phyloP scores from a whole-genome alignment of 2,888 invertebrate species.

The Meganola albula region DNA sequence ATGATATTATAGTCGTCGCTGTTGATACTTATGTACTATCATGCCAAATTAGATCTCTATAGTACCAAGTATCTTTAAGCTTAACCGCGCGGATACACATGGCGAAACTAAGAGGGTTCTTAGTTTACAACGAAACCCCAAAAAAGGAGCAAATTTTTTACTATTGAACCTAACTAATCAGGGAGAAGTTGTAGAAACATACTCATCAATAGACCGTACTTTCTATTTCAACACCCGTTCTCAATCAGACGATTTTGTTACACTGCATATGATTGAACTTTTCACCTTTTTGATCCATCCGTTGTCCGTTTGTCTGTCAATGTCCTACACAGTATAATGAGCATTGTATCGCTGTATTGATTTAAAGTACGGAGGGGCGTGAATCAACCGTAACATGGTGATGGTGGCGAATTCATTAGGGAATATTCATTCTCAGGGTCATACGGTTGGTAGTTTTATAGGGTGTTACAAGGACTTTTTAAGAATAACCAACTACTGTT shows the following conservation, averaged over 20 bases:
- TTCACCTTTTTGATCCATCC: conserved; percentile 13
- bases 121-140: too few relatives aligned
- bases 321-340: conserved; percentile 7
- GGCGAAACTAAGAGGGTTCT: too few relatives aligned
- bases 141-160: too few relatives aligned
- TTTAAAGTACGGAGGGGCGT: conserved; percentile 61
- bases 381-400: conserved; percentile 49
- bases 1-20: too few relatives aligned
- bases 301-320: conserved; percentile 19
- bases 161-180: too few relatives aligned
- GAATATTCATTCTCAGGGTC: conserved; percentile 30
- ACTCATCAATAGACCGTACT: neutral
- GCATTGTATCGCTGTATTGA: conserved; percentile 54
- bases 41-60: too few relatives aligned
- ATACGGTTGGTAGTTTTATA: conserved; percentile 7
- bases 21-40: too few relatives aligned
- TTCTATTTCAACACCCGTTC: conserved; percentile 1
- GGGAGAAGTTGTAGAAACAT: too few relatives aligned
- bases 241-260: neutral
- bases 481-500: too few relatives aligned
- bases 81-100: too few relatives aligned
- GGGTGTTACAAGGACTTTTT: too few relatives aligned
- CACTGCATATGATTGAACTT: neutral
- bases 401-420: conserved; percentile 31
- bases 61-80: too few relatives aligned